A percentile compares a stretch with the other conserved stretches of the same genome.
These are phyloP conservation scores for Dicrostonyx torquatus DNA, from an alignment of 2,797 vertebrate genomes.

Conservation along the genomic window DNA sequence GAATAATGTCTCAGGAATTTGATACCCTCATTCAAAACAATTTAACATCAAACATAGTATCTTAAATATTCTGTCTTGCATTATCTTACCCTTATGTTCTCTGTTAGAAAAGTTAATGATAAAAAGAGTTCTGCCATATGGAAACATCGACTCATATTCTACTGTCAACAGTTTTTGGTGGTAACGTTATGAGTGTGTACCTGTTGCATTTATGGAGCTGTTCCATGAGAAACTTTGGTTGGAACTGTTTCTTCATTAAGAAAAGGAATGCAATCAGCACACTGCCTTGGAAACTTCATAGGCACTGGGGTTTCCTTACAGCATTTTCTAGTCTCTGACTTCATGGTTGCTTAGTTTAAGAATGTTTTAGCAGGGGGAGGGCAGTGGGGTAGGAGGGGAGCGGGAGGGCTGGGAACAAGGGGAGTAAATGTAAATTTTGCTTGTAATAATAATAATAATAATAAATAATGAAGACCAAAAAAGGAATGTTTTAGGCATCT, in stretches of 20 bases:
- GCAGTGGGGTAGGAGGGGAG: no score
- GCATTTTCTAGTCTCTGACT: conserved; percentile 61
- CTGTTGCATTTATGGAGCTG: conserved; percentile 19
- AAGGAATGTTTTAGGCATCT: conserved; percentile 64
- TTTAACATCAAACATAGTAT: background rate
- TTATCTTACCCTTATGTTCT: background rate
- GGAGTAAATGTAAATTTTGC: no score
- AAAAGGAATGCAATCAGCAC: conserved; percentile 63
- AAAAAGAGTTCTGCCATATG: background rate
- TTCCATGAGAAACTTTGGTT: conserved; percentile 40
- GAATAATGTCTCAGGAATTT: conserved; percentile 26
- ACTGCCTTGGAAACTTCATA: conserved; percentile 61
- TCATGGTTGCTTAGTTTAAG: conserved; percentile 60
- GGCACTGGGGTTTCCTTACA: conserved; percentile 52
- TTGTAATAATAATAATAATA: no score
- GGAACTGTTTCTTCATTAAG: conserved; percentile 71
- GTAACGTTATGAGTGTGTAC: background rate
- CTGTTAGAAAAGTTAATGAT: background rate
- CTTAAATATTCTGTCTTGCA: background rate
- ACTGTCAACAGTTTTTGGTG: background rate
- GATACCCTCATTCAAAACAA: background rate
- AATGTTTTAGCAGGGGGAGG: conserved; percentile 65
- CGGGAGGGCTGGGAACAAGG: no score
- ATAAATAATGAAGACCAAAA: no score
- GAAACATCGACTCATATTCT: background rate